Conservation (phyloP, 2,113 vertebrate genomes). For the Furnarius figulus region DNA sequence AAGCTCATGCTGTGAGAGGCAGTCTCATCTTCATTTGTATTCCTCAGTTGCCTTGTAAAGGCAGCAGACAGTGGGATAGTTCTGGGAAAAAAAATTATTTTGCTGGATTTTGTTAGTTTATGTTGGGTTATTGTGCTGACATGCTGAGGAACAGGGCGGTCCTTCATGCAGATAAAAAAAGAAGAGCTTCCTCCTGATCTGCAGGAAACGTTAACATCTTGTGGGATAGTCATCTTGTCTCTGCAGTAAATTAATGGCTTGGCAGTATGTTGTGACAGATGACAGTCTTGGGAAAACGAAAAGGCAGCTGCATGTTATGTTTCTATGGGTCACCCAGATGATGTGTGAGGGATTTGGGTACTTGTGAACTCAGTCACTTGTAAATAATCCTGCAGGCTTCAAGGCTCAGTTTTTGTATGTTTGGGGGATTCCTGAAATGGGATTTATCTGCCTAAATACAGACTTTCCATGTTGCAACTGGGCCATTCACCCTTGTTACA, state of each 20-base stretch:
- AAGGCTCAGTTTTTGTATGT: neutral
- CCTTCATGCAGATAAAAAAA: neutral
- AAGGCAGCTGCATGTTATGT: rapidly evolving
- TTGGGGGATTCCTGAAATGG: neutral
- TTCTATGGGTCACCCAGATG: neutral
- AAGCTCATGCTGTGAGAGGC: neutral
- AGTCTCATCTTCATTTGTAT: neutral
- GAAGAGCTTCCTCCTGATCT: neutral
- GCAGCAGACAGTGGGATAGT: neutral
- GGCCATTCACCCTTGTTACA: rapidly evolving
- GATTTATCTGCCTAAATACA: neutral
- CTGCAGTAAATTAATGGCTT: neutral
- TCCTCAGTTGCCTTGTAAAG: neutral
- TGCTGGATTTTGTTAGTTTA: neutral
- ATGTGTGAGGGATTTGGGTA: neutral
- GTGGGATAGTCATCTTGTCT: neutral
- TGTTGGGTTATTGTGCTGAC: neutral
- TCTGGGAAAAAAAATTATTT: neutral
- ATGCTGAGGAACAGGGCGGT: neutral
- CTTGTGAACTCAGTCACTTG: neutral
- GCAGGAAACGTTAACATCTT: neutral
- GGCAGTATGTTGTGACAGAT: neutral
- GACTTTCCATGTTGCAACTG: neutral
- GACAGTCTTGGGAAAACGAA: neutral
- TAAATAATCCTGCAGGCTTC: neutral